A percentile compares a stretch with the other conserved stretches of the same genome.
phyloP scores from a whole-genome alignment of 2,797 vertebrate genomes.

The Chrysocyon brachyurus region DNA sequence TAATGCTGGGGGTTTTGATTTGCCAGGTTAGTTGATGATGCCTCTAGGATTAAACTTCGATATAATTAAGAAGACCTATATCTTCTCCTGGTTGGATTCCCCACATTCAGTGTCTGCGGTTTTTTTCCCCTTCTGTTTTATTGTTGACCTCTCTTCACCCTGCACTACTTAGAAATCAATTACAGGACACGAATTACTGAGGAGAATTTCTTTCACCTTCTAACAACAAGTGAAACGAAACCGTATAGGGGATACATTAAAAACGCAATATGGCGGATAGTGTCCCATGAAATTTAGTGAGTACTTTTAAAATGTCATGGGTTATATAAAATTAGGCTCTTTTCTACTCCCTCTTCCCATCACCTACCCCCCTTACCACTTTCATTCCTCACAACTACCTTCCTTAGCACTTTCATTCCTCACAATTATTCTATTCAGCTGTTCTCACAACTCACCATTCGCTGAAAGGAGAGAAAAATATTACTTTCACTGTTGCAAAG shows the following conservation, averaged over 20 bases:
- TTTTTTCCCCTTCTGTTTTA: constrained; percentile 18
- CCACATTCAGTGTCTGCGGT: not conserved
- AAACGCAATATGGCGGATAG: not conserved
- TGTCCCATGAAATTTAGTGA: not conserved
- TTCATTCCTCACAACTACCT: not conserved
- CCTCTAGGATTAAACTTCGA: constrained; percentile 55
- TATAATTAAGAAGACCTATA: constrained; percentile 80
- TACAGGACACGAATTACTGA: not conserved
- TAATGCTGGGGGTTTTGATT: constrained; percentile 77
- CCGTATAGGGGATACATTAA: not conserved
- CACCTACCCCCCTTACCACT: not conserved
- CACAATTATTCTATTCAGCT: not conserved
- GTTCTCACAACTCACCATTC: not conserved
- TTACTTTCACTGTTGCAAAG: not conserved
- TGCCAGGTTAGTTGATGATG: constrained; percentile 73
- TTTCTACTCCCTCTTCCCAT: not conserved
- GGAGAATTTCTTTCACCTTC: not conserved
- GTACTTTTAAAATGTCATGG: not conserved
- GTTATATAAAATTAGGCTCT: not conserved
- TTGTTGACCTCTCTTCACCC: constrained; percentile 59
- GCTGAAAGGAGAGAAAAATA: not conserved
- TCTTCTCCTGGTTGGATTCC: constrained; percentile 65
- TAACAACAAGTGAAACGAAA: not conserved
- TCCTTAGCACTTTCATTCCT: not conserved
- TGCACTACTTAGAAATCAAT: constrained; percentile 71